A percentile compares a stretch with the other conserved stretches of the same genome.
These are phyloP conservation scores for Hanleya hanleyi DNA, from an alignment of 2,888 invertebrate genomes.

Conservation along the genomic window DNA sequence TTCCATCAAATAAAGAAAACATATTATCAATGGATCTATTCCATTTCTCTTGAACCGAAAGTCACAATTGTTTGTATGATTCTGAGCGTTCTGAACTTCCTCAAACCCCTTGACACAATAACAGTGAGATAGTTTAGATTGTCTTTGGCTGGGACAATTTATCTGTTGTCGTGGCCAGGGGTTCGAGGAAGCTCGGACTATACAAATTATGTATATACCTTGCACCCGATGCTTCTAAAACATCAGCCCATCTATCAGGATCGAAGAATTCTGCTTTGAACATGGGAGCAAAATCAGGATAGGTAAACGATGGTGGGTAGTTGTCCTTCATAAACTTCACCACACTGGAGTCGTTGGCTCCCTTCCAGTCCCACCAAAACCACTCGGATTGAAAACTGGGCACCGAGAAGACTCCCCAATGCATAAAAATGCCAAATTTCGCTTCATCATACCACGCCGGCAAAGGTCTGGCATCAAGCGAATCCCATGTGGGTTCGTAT, in stretches of 20 bases:
- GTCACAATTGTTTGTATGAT: too few species aligned
- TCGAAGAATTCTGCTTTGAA: slow-evolving; percentile 92
- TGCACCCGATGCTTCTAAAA: slow-evolving; percentile 89
- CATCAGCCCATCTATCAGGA: slow-evolving; percentile 86
- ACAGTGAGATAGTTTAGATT: too few species aligned
- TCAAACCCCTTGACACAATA: too few species aligned
- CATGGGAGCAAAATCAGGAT: slow-evolving; percentile 90
- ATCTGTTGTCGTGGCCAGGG: too few species aligned
- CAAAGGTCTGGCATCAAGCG: slow-evolving; percentile 86
- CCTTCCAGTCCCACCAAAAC: slow-evolving; percentile 69
- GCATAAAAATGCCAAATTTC: slow-evolving; percentile 93
- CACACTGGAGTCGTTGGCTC: slow-evolving; percentile 39
- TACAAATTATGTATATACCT: too few species aligned
- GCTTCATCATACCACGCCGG: slow-evolving; percentile 92
- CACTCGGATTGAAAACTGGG: slow-evolving; percentile 83
- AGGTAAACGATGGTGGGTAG: slow-evolving; percentile 88
- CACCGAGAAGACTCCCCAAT: slow-evolving; percentile 95
- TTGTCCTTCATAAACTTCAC: slow-evolving; percentile 84
- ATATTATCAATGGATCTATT: too few species aligned
- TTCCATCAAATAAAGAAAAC: too few species aligned
- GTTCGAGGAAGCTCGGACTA: too few species aligned
- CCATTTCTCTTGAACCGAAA: too few species aligned
- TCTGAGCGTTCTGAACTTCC: too few species aligned
- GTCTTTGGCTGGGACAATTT: too few species aligned
- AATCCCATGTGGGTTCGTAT: slow-evolving; percentile 83